Evolutionary conservation across 1,140 invertebrate species (phyloP), one percentile per base, ranked within the genome.

Genomic region (Acromyrmex heyeri): DNA sequence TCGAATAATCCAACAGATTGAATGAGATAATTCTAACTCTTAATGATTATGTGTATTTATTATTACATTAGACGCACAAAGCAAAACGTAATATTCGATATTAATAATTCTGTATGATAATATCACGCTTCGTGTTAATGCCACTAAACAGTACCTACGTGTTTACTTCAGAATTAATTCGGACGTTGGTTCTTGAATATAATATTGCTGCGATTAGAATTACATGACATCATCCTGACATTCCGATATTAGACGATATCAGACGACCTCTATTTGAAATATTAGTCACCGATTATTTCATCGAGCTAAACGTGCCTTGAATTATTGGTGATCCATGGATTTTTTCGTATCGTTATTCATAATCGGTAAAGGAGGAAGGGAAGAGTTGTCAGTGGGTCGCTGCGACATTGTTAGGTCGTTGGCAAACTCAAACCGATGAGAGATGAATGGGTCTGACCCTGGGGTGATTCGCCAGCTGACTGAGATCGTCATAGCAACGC

Each of bases 381-480:
- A 70, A 57, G 65, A 30, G 30, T 89, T 79, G 76, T 90, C 86
- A 87, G 86, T 90, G 85, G 86, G 78, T 91, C 88, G 90, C 88
- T 88, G 44, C 62, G 86, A 78, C 88, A 78, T 89, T 79, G 86
- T 92, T 91, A 87, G 88, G 91, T 93, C 91, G 91, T 92, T 90
- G 92, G 91, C 73, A 91, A 93, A 87, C 72, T 83, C 70, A 50
- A 73, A 57, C 78, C 53, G 77, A 78, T 62, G 76, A 78, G 61
- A 92, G 91, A 94, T 95, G 93, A 94, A 95, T 95, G 94, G 88
- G 91, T 93, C 91, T 92, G 87, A 77, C 77, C 86, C 90, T 86
- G 88, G 89, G 91, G 91, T 93, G 88, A 90, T 93, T 79, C 86
- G 92, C 94, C 94, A 95, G 94, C 94, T 95, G 94, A 95, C 94